Evolutionary conservation across 2,113 vertebrate species (phyloP), one percentile per base, ranked within the genome.

Genomic region (Ibidorhyncha struthersii): DNA sequence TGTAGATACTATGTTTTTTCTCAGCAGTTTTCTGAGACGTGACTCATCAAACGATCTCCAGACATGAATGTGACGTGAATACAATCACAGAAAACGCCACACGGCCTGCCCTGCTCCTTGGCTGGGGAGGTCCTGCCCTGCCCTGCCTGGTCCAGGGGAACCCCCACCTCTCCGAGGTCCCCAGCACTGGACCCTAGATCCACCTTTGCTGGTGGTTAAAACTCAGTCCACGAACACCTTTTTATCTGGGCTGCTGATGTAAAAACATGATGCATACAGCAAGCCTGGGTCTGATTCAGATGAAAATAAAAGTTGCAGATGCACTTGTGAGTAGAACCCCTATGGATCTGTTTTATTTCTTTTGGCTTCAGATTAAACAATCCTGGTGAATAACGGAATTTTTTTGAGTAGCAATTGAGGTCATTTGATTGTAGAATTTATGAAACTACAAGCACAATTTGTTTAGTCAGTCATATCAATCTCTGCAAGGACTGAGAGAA

Each of bases 131-230:
- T 22, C 25, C 21, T 69, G 26, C 14, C 47, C 16, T 47, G 9
- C 16, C 32, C 10, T 43, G 29, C 10, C 16, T 43, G 10, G 5
- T 9, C 15, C 19, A 36, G 21, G 7, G 4, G 2, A 50, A 1
- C 2, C 6, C 12, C 8, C 10, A 40, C 9, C 10, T 52, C 32
- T 52, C 4, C 13, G 11, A 47, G 17, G 9, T 20, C 18, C 4
- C 11, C 36, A 66, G 47, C 2, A 30, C 6, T 1, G 1, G 10
- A 61, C 8, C 14, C 2, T 20, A 38, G 5, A 4, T 63, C 49
- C n/a, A 29, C 3, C 23, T 78, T 52, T 22, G 9, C 11, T 79
- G 6, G 7, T 61, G 29, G 4, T 25, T 16, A 18, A 70, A 82
- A 65, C 13, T 52, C 13, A n/a, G 30, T 43, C 8, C 8, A 47